Evolutionary conservation across 2,888 invertebrate genomes (phyloP).

Genomic region (Marasmarcha lunaedactyla): DNA sequence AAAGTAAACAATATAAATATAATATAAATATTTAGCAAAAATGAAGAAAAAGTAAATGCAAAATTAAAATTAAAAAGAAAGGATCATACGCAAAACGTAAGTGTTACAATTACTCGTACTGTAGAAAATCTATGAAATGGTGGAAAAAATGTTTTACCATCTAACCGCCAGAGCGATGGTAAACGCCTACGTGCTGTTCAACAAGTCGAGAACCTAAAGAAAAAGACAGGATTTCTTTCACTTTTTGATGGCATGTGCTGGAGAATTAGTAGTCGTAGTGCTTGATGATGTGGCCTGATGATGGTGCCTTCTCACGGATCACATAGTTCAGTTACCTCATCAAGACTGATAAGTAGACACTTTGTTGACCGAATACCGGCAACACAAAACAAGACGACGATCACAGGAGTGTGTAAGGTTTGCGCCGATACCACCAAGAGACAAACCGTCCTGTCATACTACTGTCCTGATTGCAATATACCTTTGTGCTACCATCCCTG

Average conservation of each 20-base stretch:
- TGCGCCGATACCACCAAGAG: conserved; percentile 5
- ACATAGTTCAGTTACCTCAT: background rate
- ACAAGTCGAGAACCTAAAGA: conserved; percentile 2
- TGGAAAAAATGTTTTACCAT: conserved; percentile 16
- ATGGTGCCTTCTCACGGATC: background rate
- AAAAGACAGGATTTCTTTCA: background rate
- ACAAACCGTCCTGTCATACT: conserved; percentile 1
- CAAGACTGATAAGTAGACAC: conserved; percentile 3
- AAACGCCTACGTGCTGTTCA: conserved; percentile 7
- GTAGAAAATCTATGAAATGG: conserved; percentile 12
- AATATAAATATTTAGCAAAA: no score
- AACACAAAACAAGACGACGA: conserved; percentile 8
- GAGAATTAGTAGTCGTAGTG: no score
- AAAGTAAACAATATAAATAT: no score
- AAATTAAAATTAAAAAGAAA: no score
- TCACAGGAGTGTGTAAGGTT: conserved; percentile 10
- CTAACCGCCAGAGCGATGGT: conserved; percentile 7
- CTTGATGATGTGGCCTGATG: no score
- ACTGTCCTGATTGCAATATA: conserved; percentile 6
- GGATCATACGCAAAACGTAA: no score
- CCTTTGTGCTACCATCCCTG: conserved; percentile 1
- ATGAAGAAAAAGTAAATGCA: no score
- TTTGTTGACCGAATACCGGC: conserved; percentile 9
- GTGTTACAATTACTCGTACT: no score
- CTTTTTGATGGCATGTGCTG: conserved; percentile 1